Evolutionary conservation across 1,140 invertebrate species (phyloP), one percentile per base, ranked within the genome.

Genomic region (Neodiprion virginianus): DNA sequence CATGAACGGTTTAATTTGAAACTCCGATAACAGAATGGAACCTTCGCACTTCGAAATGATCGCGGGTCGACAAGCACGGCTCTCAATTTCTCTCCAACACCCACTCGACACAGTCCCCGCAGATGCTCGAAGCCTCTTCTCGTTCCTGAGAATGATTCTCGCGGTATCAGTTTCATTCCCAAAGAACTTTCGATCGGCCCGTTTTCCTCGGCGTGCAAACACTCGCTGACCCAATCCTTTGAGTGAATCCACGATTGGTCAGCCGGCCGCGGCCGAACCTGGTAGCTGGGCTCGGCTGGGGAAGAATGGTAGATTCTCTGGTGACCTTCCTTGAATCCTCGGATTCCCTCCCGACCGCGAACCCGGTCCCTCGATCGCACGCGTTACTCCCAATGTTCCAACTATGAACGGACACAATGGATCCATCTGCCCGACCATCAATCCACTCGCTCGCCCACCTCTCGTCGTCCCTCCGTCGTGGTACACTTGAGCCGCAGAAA

Each of bases 341-440:
- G 23, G 17, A 47, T 47, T 61, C 73, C 50, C 68, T 71, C 68
- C 28, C 53, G 72, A 74, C 65, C 72, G 48, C 67, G 72, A 48
- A 61, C 11, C 53, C 23, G 53, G 11, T 61, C 53, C 53, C n/a
- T 61, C 53, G 53, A 61, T 61, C 11, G 53, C 12, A 23, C 73
- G 74, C 76, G 78, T 71, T 68, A 71, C 72, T 79, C 74, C 28
- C 81, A 78, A 77, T 79, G 81, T 80, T 81, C 81, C 80, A 84
- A 84, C 81, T 81, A 78, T 75, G 72, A 77, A 74, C 74, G 76
- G 75, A 78, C 77, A 85, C 81, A 85, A 85, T 85, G 79, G 83
- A 77, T 83, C 81, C 82, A 85, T 84, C 83, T 82, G 79, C 74
- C 67, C 75, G 68, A 73, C 72, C 72, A 72, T 73, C 53, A 61